Percentiles rank a stretch among this genome's conserved stretches.
phyloP scores from a whole-genome alignment of 2,888 invertebrate genomes.

The Troilus luridus region DNA sequence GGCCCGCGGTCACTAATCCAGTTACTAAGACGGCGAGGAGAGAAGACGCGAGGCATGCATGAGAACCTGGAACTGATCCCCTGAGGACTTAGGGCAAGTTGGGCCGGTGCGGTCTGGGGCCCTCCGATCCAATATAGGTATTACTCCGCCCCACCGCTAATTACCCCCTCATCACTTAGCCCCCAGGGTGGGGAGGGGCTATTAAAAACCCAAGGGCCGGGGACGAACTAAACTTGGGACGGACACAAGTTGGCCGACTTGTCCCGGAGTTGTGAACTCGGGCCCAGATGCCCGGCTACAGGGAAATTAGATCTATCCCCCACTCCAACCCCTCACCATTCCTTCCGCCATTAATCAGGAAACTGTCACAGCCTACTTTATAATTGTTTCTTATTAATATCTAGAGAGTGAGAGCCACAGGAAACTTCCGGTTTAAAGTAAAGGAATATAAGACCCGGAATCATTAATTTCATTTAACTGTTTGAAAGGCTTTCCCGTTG shows the following conservation, averaged over 20 bases:
- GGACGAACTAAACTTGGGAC: neutral
- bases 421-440: neutral
- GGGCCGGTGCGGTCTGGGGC: conserved; percentile 51
- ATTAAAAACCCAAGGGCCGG: conserved; percentile 20
- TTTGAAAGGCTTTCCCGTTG: conserved; percentile 50
- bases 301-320: conserved; percentile 63
- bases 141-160: conserved; percentile 48
- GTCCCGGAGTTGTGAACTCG: conserved; percentile 55
- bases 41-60: conserved; percentile 48
- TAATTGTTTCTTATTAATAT: conserved; percentile 60
- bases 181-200: neutral
- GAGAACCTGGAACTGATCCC: conserved; percentile 49
- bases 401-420: conserved; percentile 10
- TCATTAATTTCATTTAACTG: conserved; percentile 58
- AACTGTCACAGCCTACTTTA: conserved; percentile 55
- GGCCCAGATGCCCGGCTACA: conserved; percentile 64
- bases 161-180: conserved; percentile 58
- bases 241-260: conserved; percentile 53
- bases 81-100: conserved; percentile 52
- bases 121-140: conserved; percentile 58
- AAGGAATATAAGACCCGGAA: conserved; percentile 52
- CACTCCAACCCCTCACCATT: neutral
- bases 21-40: conserved; percentile 11
- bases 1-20: conserved; percentile 13
- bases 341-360: conserved; percentile 51